A percentile compares a stretch with the other conserved stretches of the same genome.
Evolutionary conservation across 2,797 vertebrate genomes (phyloP).

Genomic region (Cynodonichthys magdalenae): DNA sequence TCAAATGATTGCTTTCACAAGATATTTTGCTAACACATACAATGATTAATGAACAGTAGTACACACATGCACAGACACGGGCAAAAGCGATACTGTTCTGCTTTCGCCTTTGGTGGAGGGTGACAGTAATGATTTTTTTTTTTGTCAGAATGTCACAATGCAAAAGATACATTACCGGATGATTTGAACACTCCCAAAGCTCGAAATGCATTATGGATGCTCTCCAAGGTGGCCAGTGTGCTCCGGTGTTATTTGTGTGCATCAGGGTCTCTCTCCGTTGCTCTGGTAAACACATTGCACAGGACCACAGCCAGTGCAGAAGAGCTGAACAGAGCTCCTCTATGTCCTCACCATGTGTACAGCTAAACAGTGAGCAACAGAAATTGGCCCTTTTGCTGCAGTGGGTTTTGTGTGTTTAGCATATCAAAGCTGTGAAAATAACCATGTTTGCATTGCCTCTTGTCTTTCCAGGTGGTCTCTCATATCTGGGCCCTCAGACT

Average conservation of each 20-base stretch:
- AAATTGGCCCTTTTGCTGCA: constrained; percentile 72
- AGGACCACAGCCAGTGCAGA: constrained; percentile 75
- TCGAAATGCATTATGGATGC: constrained; percentile 62
- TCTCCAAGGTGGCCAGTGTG: constrained; percentile 67
- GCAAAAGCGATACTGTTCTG: too few species aligned
- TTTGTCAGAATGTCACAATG: constrained; percentile 8
- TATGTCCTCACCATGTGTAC: constrained; percentile 71
- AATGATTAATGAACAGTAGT: too few species aligned
- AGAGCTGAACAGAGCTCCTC: constrained; percentile 72
- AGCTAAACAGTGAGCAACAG: constrained; percentile 63
- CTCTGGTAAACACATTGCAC: constrained; percentile 72
- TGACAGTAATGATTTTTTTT: too few species aligned
- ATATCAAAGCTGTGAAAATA: constrained; percentile 87
- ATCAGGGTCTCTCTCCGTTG: constrained; percentile 67
- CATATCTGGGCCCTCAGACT: constrained; percentile 79
- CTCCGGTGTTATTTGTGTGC: constrained; percentile 68
- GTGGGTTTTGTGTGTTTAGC: constrained; percentile 75
- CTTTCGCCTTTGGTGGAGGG: too few species aligned
- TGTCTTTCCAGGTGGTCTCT: constrained; percentile 81
- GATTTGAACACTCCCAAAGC: constrained; percentile 34
- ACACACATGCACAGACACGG: too few species aligned
- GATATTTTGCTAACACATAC: too few species aligned
- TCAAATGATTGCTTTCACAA: too few species aligned
- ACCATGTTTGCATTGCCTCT: constrained; percentile 79
- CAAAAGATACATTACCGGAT: constrained; percentile 17